Evolutionary conservation across 2,888 invertebrate species (phyloP).

Genomic region (Agonopterix arenella): DNA sequence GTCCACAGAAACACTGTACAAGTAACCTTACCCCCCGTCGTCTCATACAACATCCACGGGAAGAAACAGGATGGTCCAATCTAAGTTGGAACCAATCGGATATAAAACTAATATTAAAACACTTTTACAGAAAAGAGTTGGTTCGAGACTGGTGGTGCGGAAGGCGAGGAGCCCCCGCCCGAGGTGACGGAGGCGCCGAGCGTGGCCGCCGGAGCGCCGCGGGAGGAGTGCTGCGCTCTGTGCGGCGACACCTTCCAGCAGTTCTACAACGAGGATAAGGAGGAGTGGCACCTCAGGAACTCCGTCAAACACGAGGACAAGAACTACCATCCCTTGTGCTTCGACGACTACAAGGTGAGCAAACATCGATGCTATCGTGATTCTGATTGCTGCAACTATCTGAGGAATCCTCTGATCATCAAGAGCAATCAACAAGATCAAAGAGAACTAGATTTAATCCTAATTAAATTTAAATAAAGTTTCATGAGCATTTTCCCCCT

Average conservation of each 20-base stretch:
- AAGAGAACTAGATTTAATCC: too few relatives aligned
- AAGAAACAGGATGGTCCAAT: too few relatives aligned
- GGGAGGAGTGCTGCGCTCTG: slow-evolving; percentile 86
- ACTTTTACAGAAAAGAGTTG: slow-evolving; percentile 85
- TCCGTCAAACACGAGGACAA: slow-evolving; percentile 86
- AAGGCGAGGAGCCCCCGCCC: slow-evolving; percentile 43
- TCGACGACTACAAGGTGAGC: slow-evolving; percentile 88
- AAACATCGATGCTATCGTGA: too few relatives aligned
- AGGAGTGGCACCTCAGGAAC: slow-evolving; percentile 96
- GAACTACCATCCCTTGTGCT: slow-evolving; percentile 93
- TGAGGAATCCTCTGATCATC: too few relatives aligned
- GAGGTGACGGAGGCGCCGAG: slow-evolving; percentile 82
- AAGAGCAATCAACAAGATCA: too few relatives aligned
- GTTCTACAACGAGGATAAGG: slow-evolving; percentile 97
- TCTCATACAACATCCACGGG: too few relatives aligned
- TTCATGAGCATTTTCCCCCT: too few relatives aligned
- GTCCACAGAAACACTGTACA: too few relatives aligned
- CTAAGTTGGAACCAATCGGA: too few relatives aligned
- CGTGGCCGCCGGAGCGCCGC: slow-evolving; percentile 81
- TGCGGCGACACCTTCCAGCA: slow-evolving; percentile 96
- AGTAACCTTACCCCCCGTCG: too few relatives aligned
- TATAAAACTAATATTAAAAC: background rate
- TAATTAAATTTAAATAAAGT: too few relatives aligned
- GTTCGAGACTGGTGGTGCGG: slow-evolving; percentile 84
- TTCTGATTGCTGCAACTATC: too few relatives aligned